Evolutionary conservation across 2,888 invertebrate species (phyloP).

Genomic region (Troides oblongomaculatus): DNA sequence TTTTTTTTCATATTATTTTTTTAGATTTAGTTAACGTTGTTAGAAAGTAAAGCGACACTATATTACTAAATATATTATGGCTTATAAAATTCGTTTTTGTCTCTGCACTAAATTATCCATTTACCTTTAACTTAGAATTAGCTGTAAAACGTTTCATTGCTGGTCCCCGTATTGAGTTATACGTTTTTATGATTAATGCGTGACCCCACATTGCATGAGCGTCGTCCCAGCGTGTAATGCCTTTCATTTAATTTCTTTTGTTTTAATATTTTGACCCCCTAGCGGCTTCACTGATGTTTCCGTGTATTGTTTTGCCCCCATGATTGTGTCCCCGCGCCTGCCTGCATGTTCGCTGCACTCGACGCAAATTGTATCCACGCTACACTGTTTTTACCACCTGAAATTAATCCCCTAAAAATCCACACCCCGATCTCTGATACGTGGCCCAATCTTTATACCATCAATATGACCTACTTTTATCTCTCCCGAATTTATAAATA

Average conservation of each 20-base stretch:
- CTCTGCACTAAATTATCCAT: not conserved
- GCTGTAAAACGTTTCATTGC: constrained; percentile 9
- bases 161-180: constrained; percentile 12
- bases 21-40: too few species aligned
- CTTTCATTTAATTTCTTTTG: constrained; percentile 31
- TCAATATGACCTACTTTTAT: not conserved
- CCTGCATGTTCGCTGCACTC: constrained; percentile 60
- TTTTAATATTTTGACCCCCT: constrained; percentile 40
- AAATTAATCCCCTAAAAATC: constrained; percentile 1
- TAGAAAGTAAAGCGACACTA: not conserved
- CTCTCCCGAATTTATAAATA: not conserved
- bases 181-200: constrained; percentile 38
- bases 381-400: constrained; percentile 56
- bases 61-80: not conserved
- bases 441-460: too few species aligned
- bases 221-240: constrained; percentile 35
- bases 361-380: constrained; percentile 56
- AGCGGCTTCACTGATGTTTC: constrained; percentile 62
- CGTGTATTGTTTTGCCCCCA: constrained; percentile 68
- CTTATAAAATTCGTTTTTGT: not conserved
- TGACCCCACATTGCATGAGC: constrained; percentile 65
- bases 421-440: not conserved
- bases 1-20: not conserved
- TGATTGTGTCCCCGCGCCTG: constrained; percentile 61
- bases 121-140: constrained; percentile 4